Evolutionary conservation across 2,797 vertebrate genomes (phyloP), one percentile per base, ranked within the genome.

Genomic region (Phrynocephalus guinanensis): DNA sequence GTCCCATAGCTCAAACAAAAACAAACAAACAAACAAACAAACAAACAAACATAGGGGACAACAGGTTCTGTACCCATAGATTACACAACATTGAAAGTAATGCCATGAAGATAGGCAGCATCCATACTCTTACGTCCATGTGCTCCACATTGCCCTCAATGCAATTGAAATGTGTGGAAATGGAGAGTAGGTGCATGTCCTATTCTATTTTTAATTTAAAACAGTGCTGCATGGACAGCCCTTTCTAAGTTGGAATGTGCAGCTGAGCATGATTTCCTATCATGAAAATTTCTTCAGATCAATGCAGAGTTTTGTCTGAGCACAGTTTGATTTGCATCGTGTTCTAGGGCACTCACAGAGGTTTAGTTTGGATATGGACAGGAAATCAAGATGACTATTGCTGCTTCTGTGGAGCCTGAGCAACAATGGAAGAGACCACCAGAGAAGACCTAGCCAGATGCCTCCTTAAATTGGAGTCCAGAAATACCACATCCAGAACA

Each of bases 401-500:
- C 16, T 3, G 16, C 11, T 63, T 63, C 60, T 18, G 52, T 8
- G 52, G 52, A 63, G 60, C 60, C 60, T 63, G 4, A 18, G 38
- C 38, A 33, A 9, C 24, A 15, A 22, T 13, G 66, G 26, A 63
- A 8, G 22, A 16, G 11, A 22, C 15, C 22, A 38, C 20, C 6
- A 22, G 15, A 38, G 22, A 22, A 28, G 18, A 48, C 38, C 63
- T n/a, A 48, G 28, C 60, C 16, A 63, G 15, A 28, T 22, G 16
- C 30, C 50, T 38, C 9, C 2, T 76, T 38, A 8, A 80, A 86
- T 26, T 33, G 15, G 66, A 85, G 30, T 44, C 44, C 13, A 70
- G 24, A 13, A 72, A 8, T 72, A 33, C 50, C 5, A 90, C 66
- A 81, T 52, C 24, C 56, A 75, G 91, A 85, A 80, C 15, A 52